A percentile compares a stretch with the other conserved stretches of the same genome.
phyloP scores from a whole-genome alignment of 2,888 invertebrate species.

The Synergus gifuensis region DNA sequence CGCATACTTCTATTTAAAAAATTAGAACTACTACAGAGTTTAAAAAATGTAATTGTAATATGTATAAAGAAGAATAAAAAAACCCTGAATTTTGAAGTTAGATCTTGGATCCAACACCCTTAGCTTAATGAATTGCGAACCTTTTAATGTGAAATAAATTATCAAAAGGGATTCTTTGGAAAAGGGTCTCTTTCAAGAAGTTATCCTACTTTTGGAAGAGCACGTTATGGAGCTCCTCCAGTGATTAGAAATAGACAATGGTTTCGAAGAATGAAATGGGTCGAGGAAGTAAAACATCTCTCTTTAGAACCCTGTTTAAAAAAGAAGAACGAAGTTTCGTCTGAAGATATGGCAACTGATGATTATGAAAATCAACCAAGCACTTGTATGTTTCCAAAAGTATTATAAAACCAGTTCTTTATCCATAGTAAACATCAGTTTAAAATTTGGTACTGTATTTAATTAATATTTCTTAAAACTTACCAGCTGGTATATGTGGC shows the following conservation, averaged over 20 bases:
- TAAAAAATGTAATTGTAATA: too few species aligned
- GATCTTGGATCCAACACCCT: too few species aligned
- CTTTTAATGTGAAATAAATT: conserved; percentile 4
- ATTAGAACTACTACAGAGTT: too few species aligned
- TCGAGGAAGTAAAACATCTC: conserved; percentile 72
- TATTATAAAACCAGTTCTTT: neutral
- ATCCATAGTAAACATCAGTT: too few species aligned
- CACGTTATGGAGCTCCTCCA: conserved; percentile 75
- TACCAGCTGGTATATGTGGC: conserved; percentile 24
- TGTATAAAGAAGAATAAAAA: too few species aligned
- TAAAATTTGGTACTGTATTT: too few species aligned
- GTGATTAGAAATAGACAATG: conserved; percentile 83
- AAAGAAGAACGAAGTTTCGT: conserved; percentile 45
- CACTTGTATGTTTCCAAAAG: conserved; percentile 8
- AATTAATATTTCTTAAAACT: conserved; percentile 13
- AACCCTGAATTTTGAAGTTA: too few species aligned
- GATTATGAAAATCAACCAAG: conserved; percentile 34
- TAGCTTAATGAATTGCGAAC: too few species aligned
- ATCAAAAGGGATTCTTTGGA: conserved; percentile 85
- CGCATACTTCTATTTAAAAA: too few species aligned
- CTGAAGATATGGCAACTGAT: conserved; percentile 45
- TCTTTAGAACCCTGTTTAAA: conserved; percentile 59
- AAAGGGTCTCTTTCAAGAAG: conserved; percentile 85
- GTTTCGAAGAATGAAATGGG: conserved; percentile 81
- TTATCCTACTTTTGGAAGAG: conserved; percentile 77